Conservation (phyloP, 2,113 vertebrate species). For the Nothocercus nigrocapillus region DNA sequence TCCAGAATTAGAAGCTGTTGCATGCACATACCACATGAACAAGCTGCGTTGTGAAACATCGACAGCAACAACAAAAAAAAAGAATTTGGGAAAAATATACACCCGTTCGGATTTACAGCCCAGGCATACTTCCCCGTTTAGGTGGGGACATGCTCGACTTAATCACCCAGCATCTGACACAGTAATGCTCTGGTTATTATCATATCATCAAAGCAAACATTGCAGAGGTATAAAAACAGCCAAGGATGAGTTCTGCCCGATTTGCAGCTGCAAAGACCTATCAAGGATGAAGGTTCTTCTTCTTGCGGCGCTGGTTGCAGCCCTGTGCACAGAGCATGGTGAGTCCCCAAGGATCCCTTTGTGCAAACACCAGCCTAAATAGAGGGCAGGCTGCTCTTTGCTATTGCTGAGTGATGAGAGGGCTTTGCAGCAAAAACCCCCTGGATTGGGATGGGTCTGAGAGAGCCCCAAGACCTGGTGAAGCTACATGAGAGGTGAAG, state of each 20-base stretch:
- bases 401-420: background rate
- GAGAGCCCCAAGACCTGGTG: too few species aligned
- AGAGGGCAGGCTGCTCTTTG: background rate
- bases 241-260: background rate
- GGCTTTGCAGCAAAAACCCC: background rate
- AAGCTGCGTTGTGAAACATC: background rate
- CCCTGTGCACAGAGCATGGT: background rate
- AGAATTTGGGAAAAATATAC: background rate
- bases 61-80: background rate
- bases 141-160: background rate
- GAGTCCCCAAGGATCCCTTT: background rate
- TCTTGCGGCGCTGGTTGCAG: background rate
- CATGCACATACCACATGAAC: background rate
- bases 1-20: constrained; percentile 37
- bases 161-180: background rate
- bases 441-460: too few species aligned
- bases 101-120: background rate
- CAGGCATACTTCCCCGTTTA: background rate
- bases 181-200: background rate
- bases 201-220: background rate
- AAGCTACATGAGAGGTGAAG: background rate
- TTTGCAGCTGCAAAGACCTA: background rate
- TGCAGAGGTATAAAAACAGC: constrained; percentile 58
- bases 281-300: constrained; percentile 58
- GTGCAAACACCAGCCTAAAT: too few species aligned